phyloP scores from a whole-genome alignment of 2,888 invertebrate species.

The Cheilosia soror region DNA sequence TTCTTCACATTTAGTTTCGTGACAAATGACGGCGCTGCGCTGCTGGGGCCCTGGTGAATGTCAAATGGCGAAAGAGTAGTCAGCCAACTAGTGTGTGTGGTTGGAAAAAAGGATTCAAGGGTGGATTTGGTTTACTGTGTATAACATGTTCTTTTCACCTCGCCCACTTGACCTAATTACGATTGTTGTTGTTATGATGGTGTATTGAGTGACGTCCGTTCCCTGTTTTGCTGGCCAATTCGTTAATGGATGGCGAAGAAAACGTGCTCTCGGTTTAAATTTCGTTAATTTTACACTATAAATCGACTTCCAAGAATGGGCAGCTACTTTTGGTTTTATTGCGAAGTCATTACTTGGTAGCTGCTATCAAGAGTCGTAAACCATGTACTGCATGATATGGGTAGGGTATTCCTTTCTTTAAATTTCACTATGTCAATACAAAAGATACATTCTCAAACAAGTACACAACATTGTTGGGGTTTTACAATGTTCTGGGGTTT shows the following conservation, averaged over 20 bases:
- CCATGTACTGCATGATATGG: conserved; percentile 10
- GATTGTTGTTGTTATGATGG: conserved; percentile 4
- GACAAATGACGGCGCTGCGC: conserved; percentile 35
- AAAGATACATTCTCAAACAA: too few species aligned
- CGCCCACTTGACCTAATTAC: conserved; percentile 73
- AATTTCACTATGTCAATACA: conserved; percentile 15
- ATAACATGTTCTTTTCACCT: conserved; percentile 44
- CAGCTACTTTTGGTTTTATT: conserved; percentile 10
- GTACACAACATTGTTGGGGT: too few species aligned
- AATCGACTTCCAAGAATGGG: conserved; percentile 8
- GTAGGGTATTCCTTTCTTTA: conserved; percentile 12
- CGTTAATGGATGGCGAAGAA: conserved; percentile 12
- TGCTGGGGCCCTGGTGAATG: conserved; percentile 55
- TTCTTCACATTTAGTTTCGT: conserved; percentile 61
- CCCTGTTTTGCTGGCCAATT: conserved; percentile 11
- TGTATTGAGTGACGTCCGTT: conserved; percentile 32
- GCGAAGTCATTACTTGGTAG: conserved; percentile 10
- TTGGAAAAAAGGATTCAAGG: conserved; percentile 59
- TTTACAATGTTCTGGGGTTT: too few species aligned
- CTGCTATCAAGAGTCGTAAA: conserved; percentile 4
- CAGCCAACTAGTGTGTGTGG: background rate
- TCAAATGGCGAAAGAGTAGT: conserved; percentile 36
- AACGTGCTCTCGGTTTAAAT: conserved; percentile 25
- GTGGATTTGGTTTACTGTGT: conserved; percentile 29
- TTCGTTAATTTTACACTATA: conserved; percentile 20